Base-by-base conservation (phyloP, 2,888 invertebrate species). In the Chloroclysta siterata region DNA sequence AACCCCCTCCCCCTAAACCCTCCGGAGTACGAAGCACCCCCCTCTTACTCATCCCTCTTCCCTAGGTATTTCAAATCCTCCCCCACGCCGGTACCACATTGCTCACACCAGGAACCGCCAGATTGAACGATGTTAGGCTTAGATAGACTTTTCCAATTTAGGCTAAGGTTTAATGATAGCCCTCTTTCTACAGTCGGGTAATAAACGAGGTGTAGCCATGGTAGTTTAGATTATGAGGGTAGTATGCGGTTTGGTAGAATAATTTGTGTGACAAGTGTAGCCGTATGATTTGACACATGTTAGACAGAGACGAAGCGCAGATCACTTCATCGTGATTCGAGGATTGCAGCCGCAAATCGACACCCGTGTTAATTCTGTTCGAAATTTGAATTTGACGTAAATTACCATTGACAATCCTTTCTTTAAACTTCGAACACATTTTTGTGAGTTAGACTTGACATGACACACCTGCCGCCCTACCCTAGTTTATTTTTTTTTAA, bases 21-120 rank as follows among this genome's bases (percentile, higher is more conserved):
- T 0, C 95, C 95, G 3, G 94, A 95, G 73, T 95, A 95, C 81
- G 95, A 95, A 66, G 94, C 95, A 1, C 93, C 93, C 2, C 95
- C 95, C 0, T 93, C 95, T 0, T 96, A 96, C 81, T 94, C 94
- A 52, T 94, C 94, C 0, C 88, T 96, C 1, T 96, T 96, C 85
- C 95, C 95, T 0, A 79, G 90, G 56, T 89, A 89, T 47, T 90
- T 85, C 81, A 93, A 93, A 70, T 88, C 89, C 1, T 87, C 89
- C 41, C 88, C 92, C 0, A 87, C 90, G 0, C 90, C 92, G 0
- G 82, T 90, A 4, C 89, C 92, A 28, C 92, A 92, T 77, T 90
- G 92, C 89, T 91, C 92, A 1, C 90, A 90, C 70, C 87, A 92
- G 46, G 81, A 88, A 55, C 90, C 89, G 0, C 89, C 90, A n/a